These are phyloP conservation scores for Hemicentrotus pulcherrimus DNA, from an alignment of 35 echinoderm and acorn worm species.

Conservation along the genomic window DNA sequence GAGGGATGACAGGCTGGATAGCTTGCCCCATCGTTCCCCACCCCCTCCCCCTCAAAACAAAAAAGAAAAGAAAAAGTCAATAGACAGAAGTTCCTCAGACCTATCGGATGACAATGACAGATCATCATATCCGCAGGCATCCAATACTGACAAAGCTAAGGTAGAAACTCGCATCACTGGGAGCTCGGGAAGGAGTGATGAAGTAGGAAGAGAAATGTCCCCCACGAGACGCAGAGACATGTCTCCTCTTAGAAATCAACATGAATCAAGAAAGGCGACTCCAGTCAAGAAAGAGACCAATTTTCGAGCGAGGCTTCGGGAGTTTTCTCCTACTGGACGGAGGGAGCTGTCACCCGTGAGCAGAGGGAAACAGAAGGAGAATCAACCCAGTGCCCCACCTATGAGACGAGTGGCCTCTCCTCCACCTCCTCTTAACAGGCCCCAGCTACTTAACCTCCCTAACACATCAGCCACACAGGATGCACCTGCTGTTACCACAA, in stretches of 20 bases:
- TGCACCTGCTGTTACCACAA: constrained; percentile 31
- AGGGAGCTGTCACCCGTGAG: background rate
- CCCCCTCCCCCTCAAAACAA: constrained; percentile 48
- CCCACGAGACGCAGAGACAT: constrained; percentile 13
- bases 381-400: background rate
- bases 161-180: background rate
- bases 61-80: constrained; percentile 24
- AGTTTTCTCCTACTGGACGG: constrained; percentile 32
- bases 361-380: background rate
- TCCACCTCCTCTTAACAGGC: constrained; percentile 48
- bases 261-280: constrained; percentile 30
- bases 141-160: constrained; percentile 23
- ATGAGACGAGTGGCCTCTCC: constrained; percentile 48
- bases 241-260: constrained; percentile 13
- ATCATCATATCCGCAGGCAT: background rate
- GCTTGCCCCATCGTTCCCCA: constrained; percentile 55
- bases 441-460: constrained; percentile 14
- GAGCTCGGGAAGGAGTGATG: constrained; percentile 14
- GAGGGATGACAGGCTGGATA: constrained; percentile 52
- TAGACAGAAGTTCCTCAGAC: constrained; percentile 50
- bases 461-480: constrained; percentile 37
- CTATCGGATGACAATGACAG: constrained; percentile 38
- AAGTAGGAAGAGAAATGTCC: constrained; percentile 30
- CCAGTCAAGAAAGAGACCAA: background rate
- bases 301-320: background rate